A percentile compares a stretch with the other conserved stretches of the same genome.
phyloP scores from a whole-genome alignment of 92 coral and sea anemone species.

The Epizoanthus scotinus region DNA sequence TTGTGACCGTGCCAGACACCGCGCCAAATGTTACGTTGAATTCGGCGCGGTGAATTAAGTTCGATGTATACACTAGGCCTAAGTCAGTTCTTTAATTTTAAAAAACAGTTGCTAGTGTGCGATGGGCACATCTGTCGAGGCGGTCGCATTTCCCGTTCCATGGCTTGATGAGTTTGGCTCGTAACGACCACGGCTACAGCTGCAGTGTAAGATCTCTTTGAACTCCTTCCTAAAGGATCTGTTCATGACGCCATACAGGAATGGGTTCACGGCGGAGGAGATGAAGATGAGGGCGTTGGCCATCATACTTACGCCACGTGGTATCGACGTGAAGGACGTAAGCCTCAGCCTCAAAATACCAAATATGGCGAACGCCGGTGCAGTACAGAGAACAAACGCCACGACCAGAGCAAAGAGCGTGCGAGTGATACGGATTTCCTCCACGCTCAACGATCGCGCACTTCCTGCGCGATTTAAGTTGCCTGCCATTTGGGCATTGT shows the following conservation, averaged over 20 bases:
- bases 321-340: slow-evolving; percentile 29
- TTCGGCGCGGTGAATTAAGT: no score
- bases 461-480: slow-evolving; percentile 2
- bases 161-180: slow-evolving; percentile 21
- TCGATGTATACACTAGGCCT: no score
- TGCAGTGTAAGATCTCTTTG: slow-evolving; percentile 19
- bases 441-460: slow-evolving; percentile 24
- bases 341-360: slow-evolving; percentile 28
- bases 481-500: slow-evolving; percentile 6
- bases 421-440: slow-evolving; percentile 38
- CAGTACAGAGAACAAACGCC: slow-evolving; percentile 41
- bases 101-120: neutral
- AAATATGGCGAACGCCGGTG: slow-evolving; percentile 38
- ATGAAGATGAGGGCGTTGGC: slow-evolving; percentile 37
- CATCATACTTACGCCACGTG: slow-evolving; percentile 41
- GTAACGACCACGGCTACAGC: slow-evolving; percentile 19
- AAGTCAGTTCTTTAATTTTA: no score
- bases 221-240: slow-evolving; percentile 35
- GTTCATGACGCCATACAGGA: slow-evolving; percentile 40
- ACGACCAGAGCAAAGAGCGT: slow-evolving; percentile 33
- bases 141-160: neutral
- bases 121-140: neutral
- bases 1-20: no score
- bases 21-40: no score
- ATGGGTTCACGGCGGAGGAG: slow-evolving; percentile 38